Percentiles rank a stretch among this genome's conserved stretches.
Conservation (phyloP, 2,888 invertebrate species). For the Formica aserva region DNA sequence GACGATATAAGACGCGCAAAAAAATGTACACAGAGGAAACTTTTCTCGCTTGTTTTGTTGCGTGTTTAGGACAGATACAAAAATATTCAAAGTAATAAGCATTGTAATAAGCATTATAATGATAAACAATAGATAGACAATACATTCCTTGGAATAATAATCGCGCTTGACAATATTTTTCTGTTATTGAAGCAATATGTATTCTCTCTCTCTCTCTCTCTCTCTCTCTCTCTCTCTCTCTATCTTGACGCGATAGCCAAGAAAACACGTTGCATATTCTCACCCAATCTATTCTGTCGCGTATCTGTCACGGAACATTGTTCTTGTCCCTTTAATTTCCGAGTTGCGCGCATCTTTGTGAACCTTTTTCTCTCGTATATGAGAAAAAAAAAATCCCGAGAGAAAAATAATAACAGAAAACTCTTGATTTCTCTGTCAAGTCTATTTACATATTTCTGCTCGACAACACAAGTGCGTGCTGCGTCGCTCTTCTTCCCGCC, state of each 20-base stretch:
- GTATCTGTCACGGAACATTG: background rate
- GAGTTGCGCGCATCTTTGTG: background rate
- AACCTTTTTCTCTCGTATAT: background rate
- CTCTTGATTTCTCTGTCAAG: background rate
- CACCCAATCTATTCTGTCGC: background rate
- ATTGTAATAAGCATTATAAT: background rate
- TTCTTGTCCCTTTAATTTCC: background rate
- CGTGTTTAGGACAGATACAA: background rate
- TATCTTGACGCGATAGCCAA: slow-evolving; percentile 7
- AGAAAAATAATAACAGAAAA: slow-evolving; percentile 2
- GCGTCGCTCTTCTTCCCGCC: background rate
- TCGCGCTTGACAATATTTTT: slow-evolving; percentile 4
- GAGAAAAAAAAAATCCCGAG: background rate
- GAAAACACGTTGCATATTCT: slow-evolving; percentile 28
- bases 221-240: background rate
- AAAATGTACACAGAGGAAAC: background rate
- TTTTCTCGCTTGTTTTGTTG: background rate
- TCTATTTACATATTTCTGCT: background rate
- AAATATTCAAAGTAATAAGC: background rate
- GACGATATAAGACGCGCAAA: background rate
- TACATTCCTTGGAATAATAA: background rate
- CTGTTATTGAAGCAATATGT: slow-evolving; percentile 8
- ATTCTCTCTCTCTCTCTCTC: background rate
- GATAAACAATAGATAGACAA: background rate
- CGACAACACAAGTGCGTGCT: background rate